phyloP scores from a whole-genome alignment of 2,113 vertebrate species.

The Megaceryle maxima region DNA sequence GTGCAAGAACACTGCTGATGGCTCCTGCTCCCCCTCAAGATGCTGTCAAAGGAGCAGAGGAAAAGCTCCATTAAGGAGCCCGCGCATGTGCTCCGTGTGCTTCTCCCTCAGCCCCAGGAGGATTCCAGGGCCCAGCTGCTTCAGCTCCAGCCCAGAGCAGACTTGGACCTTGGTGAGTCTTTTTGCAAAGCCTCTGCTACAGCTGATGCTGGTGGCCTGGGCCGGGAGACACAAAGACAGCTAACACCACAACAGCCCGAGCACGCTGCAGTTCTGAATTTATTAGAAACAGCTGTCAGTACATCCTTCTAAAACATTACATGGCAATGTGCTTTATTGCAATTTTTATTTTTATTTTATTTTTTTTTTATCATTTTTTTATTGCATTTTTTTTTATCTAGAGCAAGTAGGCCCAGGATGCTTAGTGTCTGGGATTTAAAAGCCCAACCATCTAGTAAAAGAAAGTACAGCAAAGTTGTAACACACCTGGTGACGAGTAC shows the following conservation, averaged over 20 bases:
- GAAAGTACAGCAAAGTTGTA: constrained; percentile 78
- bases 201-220: background rate
- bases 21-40: background rate
- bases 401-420: constrained; percentile 79
- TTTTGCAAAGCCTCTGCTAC: background rate
- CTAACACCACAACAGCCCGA: constrained; percentile 13
- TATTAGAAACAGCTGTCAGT: constrained; percentile 74
- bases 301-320: constrained; percentile 74
- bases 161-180: background rate
- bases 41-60: fast-evolving
- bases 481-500: constrained; percentile 79
- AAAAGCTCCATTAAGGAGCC: background rate
- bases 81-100: fast-evolving
- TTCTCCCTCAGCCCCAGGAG: background rate
- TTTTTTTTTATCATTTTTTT: constrained; percentile 30
- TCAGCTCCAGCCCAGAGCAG: background rate
- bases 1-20: background rate
- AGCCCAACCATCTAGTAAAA: constrained; percentile 74
- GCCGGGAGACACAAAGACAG: constrained; percentile 16
- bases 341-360: constrained; percentile 74
- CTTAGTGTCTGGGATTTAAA: constrained; percentile 77
- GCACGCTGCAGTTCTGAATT: constrained; percentile 59
- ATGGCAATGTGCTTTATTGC: constrained; percentile 76
- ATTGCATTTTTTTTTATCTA: constrained; percentile 76
- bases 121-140: background rate